Percentiles rank a stretch among this genome's conserved stretches.
These are phyloP conservation scores for Neotoxoptera formosana DNA, from an alignment of 1,140 invertebrate genomes.

Conservation along the genomic window DNA sequence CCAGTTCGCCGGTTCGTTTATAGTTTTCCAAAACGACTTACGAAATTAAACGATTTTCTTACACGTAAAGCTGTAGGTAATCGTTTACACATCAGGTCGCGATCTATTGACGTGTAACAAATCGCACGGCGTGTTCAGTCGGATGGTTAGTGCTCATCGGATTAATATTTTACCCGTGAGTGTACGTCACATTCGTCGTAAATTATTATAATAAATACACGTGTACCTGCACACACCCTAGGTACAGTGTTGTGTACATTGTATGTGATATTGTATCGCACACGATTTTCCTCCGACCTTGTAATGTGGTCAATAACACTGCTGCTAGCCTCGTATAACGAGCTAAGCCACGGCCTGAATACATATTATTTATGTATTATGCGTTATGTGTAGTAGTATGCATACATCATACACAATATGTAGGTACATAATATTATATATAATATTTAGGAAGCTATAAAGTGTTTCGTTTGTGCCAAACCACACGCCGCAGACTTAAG, in stretches of 20 bases:
- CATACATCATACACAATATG: no score
- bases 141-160: not conserved
- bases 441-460: no score
- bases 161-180: not conserved
- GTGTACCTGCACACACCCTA: not conserved
- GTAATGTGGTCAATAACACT: not conserved
- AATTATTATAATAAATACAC: not conserved
- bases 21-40: not conserved
- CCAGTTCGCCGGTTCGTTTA: not conserved
- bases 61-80: not conserved
- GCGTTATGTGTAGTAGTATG: not conserved
- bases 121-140: not conserved
- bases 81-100: not conserved
- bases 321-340: not conserved
- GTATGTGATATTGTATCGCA: not conserved
- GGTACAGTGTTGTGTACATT: not conserved
- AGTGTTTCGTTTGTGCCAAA: no score
- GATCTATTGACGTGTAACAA: not conserved
- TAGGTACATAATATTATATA: no score
- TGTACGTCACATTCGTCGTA: not conserved
- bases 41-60: not conserved
- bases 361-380: not conserved
- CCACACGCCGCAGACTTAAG: no score
- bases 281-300: not conserved
- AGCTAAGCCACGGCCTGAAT: not conserved